Percentiles rank a stretch among this genome's conserved stretches.
Evolutionary conservation across 1,140 invertebrate species (phyloP).

Genomic region (Pemphigus obesinymphae): DNA sequence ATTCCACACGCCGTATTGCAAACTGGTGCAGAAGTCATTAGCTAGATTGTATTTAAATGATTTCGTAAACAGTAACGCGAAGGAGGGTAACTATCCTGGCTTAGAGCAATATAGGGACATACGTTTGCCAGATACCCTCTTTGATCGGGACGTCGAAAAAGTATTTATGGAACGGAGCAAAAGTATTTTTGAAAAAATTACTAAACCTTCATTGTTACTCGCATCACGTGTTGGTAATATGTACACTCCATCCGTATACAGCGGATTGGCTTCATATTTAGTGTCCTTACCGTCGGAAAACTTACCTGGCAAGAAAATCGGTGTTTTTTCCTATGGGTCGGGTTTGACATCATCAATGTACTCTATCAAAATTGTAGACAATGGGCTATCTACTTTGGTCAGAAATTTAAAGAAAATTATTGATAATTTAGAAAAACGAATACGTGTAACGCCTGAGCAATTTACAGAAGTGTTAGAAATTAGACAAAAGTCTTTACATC

Average conservation of each 20-base stretch:
- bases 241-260: constrained; percentile 97
- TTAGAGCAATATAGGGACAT: constrained; percentile 63
- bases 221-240: constrained; percentile 95
- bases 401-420: constrained; percentile 65
- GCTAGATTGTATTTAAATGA: constrained; percentile 86
- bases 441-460: constrained; percentile 65
- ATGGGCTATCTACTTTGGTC: constrained; percentile 62
- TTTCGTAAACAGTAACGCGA: constrained; percentile 53
- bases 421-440: constrained; percentile 63
- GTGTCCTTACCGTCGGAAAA: constrained; percentile 62
- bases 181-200: constrained; percentile 73
- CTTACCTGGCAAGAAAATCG: constrained; percentile 73
- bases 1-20: constrained; percentile 97
- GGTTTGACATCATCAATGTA: constrained; percentile 94
- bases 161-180: constrained; percentile 73
- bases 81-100: constrained; percentile 55
- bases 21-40: constrained; percentile 95
- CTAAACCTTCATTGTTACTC: constrained; percentile 77
- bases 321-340: constrained; percentile 96
- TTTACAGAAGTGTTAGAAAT: constrained; percentile 72
- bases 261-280: constrained; percentile 82
- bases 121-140: constrained; percentile 80
- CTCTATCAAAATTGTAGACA: constrained; percentile 70
- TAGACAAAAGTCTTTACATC: constrained; percentile 71
- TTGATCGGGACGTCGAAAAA: constrained; percentile 85